Conservation (phyloP, 2,888 invertebrate genomes). For the Drosophila vallismaia region DNA sequence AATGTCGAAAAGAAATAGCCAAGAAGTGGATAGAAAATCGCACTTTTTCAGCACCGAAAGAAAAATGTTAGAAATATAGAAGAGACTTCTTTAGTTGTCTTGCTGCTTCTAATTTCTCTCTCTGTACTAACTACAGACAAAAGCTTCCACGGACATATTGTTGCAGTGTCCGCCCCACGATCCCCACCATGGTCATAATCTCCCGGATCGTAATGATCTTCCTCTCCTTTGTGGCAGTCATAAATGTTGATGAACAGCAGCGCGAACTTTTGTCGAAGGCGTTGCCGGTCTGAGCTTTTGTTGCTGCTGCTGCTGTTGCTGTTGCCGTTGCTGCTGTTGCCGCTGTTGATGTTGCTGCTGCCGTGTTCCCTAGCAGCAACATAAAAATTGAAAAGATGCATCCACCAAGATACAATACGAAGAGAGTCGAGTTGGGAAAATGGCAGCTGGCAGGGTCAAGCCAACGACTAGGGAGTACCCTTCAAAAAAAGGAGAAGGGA, state of each 20-base stretch:
- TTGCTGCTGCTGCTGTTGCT: slow-evolving; percentile 58
- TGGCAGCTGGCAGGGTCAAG: not conserved
- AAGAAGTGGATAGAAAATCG: slow-evolving; percentile 33
- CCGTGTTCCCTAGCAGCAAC: slow-evolving; percentile 61
- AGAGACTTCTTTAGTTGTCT: not conserved
- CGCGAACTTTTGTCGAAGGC: slow-evolving; percentile 75
- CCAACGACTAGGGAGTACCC: slow-evolving; percentile 16
- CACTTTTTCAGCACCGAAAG: slow-evolving; percentile 18
- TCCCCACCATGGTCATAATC: slow-evolving; percentile 27
- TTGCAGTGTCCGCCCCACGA: slow-evolving; percentile 50
- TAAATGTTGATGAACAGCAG: slow-evolving; percentile 79
- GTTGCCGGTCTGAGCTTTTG: slow-evolving; percentile 67
- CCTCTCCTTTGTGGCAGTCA: slow-evolving; percentile 59
- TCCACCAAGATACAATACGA: slow-evolving; percentile 59
- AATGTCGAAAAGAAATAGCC: slow-evolving; percentile 8
- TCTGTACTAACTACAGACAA: slow-evolving; percentile 12
- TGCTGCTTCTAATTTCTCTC: no score
- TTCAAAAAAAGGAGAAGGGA: not conserved
- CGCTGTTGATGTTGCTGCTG: slow-evolving; percentile 54
- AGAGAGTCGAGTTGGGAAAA: slow-evolving; percentile 4
- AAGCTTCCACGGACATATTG: slow-evolving; percentile 61
- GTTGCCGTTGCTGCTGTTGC: slow-evolving; percentile 57
- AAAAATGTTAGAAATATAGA: slow-evolving; percentile 1
- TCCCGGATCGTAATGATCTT: slow-evolving; percentile 42
- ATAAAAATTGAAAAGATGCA: slow-evolving; percentile 76